Evolutionary conservation across 2,113 vertebrate species (phyloP).

Genomic region (Haemorhous mexicanus): DNA sequence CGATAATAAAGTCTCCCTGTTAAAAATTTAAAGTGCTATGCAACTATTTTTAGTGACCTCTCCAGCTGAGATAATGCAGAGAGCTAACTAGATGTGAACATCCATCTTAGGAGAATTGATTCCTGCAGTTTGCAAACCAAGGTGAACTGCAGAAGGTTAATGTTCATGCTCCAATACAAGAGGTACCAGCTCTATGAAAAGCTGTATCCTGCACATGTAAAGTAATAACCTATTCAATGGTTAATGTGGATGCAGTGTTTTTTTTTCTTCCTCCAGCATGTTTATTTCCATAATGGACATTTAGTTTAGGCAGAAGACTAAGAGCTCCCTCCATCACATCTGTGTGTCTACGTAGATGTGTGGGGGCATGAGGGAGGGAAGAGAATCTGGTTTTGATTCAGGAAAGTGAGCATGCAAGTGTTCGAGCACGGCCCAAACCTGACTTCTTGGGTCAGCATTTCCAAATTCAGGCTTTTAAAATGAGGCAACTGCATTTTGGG

Average conservation of each 20-base stretch:
- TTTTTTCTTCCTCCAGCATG: background rate
- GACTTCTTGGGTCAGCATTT: background rate
- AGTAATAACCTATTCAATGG: slow-evolving; percentile 18
- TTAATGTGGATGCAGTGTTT: background rate
- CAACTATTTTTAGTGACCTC: slow-evolving; percentile 68
- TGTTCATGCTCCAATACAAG: slow-evolving; percentile 15
- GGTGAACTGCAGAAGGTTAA: slow-evolving; percentile 51
- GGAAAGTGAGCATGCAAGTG: background rate
- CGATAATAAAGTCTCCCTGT: slow-evolving; percentile 55
- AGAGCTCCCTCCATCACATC: background rate
- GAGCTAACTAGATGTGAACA: slow-evolving; percentile 51
- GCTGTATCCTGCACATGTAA: background rate
- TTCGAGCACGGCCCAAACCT: background rate
- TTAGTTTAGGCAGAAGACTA: background rate
- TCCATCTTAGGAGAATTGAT: slow-evolving; percentile 39
- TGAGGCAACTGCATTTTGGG: background rate
- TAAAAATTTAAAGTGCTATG: slow-evolving; percentile 60
- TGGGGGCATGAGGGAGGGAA: background rate
- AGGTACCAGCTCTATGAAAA: background rate
- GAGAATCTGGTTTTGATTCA: background rate
- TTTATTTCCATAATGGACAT: slow-evolving; percentile 1
- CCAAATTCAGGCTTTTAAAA: background rate
- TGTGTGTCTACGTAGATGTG: background rate
- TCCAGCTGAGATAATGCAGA: slow-evolving; percentile 64
- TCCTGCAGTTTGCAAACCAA: slow-evolving; percentile 41